A percentile compares a stretch with the other conserved stretches of the same genome.
phyloP scores from a whole-genome alignment of 1,140 invertebrate genomes.

The Scaptomyza pallida region DNA sequence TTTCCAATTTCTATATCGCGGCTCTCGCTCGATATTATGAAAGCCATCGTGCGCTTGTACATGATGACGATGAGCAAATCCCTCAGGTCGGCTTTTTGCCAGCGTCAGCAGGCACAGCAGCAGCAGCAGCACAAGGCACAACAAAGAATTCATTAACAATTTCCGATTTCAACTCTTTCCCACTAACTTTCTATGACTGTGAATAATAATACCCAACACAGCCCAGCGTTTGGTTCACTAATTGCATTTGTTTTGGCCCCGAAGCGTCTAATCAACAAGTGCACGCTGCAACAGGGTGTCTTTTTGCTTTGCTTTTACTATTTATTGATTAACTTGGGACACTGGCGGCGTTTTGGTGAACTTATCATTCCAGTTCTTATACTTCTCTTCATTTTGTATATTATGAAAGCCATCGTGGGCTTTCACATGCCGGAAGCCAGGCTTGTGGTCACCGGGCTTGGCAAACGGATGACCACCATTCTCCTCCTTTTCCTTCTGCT shows the following conservation, averaged over 20 bases:
- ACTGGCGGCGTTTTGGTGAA: slow-evolving; percentile 25
- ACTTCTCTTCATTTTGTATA: slow-evolving; percentile 33
- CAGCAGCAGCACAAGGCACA: neutral
- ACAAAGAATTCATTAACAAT: neutral
- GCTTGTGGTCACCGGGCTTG: slow-evolving; percentile 6
- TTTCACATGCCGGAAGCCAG: slow-evolving; percentile 20
- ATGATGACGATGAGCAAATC: neutral
- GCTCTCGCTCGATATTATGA: neutral
- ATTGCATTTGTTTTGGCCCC: slow-evolving; percentile 10
- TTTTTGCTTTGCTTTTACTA: too few relatives aligned
- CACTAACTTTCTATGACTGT: neutral
- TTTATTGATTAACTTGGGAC: slow-evolving; percentile 7
- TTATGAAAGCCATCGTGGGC: slow-evolving; percentile 66
- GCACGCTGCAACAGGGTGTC: slow-evolving; percentile 23
- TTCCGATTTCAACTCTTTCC: neutral
- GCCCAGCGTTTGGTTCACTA: neutral
- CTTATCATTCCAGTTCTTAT: slow-evolving; percentile 56
- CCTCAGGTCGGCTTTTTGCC: neutral
- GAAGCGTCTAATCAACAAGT: slow-evolving; percentile 13
- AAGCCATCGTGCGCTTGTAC: neutral
- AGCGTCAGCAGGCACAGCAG: neutral
- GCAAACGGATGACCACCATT: slow-evolving; percentile 39
- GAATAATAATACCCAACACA: neutral
- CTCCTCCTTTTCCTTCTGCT: neutral
- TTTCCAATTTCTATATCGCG: neutral